phyloP scores from a whole-genome alignment of 2,888 invertebrate genomes.

The Drosophila nr. perissopoda region DNA sequence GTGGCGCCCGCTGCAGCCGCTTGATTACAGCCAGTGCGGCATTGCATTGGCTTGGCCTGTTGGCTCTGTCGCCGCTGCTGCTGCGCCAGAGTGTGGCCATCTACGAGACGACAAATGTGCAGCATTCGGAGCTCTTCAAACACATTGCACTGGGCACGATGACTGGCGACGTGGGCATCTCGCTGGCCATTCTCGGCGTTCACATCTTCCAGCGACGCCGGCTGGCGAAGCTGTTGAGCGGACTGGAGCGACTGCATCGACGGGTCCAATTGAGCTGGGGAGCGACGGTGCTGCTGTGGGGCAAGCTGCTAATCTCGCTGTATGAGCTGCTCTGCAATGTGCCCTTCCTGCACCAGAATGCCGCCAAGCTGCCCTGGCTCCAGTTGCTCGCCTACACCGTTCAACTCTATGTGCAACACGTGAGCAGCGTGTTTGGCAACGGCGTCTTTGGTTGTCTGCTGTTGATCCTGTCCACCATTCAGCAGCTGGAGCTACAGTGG shows the following conservation, averaged over 20 bases:
- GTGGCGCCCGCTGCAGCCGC: constrained; percentile 35
- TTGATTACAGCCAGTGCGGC: constrained; percentile 37
- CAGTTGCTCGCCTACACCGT: constrained; percentile 68
- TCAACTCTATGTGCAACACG: constrained; percentile 73
- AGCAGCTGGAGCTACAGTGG: constrained; percentile 60
- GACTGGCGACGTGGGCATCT: constrained; percentile 60
- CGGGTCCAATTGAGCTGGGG: constrained; percentile 37
- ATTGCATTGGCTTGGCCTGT: constrained; percentile 46
- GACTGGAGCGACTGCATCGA: constrained; percentile 34
- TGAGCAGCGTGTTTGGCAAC: constrained; percentile 73
- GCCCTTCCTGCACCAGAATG: constrained; percentile 70
- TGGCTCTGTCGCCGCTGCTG: constrained; percentile 55
- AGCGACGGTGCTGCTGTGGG: constrained; percentile 55
- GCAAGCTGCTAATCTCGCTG: constrained; percentile 69
- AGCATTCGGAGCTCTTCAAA: constrained; percentile 57
- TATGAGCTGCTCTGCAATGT: constrained; percentile 75
- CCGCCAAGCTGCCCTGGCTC: constrained; percentile 51
- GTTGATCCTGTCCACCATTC: constrained; percentile 64
- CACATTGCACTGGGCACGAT: constrained; percentile 64
- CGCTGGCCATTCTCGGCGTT: constrained; percentile 51
- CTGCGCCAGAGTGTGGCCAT: constrained; percentile 55
- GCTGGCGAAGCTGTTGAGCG: constrained; percentile 46
- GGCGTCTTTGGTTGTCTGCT: constrained; percentile 68
- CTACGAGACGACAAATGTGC: constrained; percentile 69
- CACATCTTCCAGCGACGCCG: constrained; percentile 54